Percentiles rank a stretch among this genome's conserved stretches.
Conservation (phyloP, 1,140 invertebrate species). For the Bombus polaris region DNA sequence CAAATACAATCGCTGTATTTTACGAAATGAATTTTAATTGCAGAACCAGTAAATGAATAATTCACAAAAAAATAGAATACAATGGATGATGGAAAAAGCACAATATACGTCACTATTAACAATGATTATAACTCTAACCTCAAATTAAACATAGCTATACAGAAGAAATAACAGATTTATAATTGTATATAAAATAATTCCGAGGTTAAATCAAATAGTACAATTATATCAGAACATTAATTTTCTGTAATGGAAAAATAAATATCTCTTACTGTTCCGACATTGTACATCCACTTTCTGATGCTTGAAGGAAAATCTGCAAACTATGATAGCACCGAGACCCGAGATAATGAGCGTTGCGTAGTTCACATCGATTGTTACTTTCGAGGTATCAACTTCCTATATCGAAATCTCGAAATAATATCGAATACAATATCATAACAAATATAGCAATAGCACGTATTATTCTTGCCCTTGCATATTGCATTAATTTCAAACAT, state of each 20-base stretch:
- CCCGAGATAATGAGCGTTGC: neutral
- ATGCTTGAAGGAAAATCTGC: neutral
- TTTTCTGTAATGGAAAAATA: neutral
- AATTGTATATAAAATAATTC: neutral
- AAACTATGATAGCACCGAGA: conserved; percentile 19
- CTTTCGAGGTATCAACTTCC: conserved; percentile 27
- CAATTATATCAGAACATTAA: neutral
- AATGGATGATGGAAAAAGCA: conserved; percentile 36
- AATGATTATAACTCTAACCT: conserved; percentile 66
- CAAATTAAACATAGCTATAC: neutral
- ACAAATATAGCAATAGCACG: neutral
- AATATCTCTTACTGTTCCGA: conserved; percentile 59
- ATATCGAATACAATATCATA: neutral
- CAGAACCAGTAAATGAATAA: neutral
- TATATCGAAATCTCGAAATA: conserved; percentile 5
- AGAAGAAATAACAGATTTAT: neutral
- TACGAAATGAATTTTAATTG: no score
- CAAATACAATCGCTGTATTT: neutral
- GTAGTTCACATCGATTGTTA: conserved; percentile 33
- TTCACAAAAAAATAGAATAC: neutral
- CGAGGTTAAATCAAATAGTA: neutral
- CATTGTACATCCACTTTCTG: conserved; percentile 45
- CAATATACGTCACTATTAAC: conserved; percentile 63
- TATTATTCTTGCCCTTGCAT: neutral
- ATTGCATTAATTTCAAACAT: neutral